Evolutionary conservation across 2,797 vertebrate species (phyloP).

Genomic region (Hydrolagus colliei): DNA sequence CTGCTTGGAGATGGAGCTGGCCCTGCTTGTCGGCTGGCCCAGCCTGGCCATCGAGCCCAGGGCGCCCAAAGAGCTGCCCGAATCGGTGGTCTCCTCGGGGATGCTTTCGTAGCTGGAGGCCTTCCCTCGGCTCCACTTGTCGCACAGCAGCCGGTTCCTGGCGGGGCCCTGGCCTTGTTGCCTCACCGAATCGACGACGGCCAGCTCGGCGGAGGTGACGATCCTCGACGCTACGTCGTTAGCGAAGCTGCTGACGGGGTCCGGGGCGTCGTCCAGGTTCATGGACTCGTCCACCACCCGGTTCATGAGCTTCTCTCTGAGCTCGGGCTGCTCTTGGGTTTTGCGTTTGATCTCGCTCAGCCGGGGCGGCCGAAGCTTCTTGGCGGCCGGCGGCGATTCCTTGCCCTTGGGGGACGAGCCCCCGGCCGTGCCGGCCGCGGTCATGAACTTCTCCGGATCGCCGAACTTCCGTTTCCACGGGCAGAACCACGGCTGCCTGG

Average conservation of each 20-base stretch:
- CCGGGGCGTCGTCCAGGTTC: constrained; percentile 75
- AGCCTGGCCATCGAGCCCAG: constrained; percentile 66
- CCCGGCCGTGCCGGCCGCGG: constrained; percentile 60
- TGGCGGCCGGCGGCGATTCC: constrained; percentile 62
- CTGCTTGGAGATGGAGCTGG: constrained; percentile 95
- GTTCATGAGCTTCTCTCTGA: constrained; percentile 94
- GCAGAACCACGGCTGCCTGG: constrained; percentile 97
- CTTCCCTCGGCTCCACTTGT: constrained; percentile 81
- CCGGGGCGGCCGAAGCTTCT: constrained; percentile 86
- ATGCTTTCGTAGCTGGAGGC: constrained; percentile 93
- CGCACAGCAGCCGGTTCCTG: constrained; percentile 76
- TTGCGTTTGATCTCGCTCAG: constrained; percentile 98
- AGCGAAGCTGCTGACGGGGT: constrained; percentile 79
- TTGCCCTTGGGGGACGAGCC: constrained; percentile 75
- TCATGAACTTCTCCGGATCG: constrained; percentile 61
- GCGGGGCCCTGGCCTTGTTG: constrained; percentile 61
- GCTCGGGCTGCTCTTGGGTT: constrained; percentile 91
- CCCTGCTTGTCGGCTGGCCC: constrained; percentile 79
- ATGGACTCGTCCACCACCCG: constrained; percentile 87
- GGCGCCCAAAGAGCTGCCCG: constrained; percentile 61
- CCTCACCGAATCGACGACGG: constrained; percentile 76
- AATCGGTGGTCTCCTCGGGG: constrained; percentile 77
- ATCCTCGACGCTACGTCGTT: constrained; percentile 89
- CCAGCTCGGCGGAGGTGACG: constrained; percentile 85
- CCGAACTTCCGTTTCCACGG: constrained; percentile 71